Conservation (phyloP, 2,888 invertebrate species). For the Drosophila atripex region DNA sequence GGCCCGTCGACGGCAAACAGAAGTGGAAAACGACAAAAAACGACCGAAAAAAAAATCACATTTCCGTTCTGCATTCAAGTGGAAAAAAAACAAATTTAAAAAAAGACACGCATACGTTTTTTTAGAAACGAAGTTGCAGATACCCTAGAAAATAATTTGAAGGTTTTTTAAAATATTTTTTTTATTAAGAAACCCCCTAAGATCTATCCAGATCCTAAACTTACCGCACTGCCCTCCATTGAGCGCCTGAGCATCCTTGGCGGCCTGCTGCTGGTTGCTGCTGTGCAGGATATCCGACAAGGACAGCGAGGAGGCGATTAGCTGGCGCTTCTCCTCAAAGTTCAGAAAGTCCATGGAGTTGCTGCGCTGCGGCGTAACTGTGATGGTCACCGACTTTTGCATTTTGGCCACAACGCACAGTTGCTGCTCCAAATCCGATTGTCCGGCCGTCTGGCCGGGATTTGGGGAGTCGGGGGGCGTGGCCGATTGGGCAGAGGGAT, state of each 20-base stretch:
- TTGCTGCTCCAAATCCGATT: slow-evolving; percentile 75
- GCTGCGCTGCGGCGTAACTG: slow-evolving; percentile 89
- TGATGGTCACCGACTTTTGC: slow-evolving; percentile 87
- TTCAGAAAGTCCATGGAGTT: slow-evolving; percentile 95
- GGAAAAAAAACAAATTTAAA: slow-evolving; percentile 52
- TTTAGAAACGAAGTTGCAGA: neutral
- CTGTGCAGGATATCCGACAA: slow-evolving; percentile 93
- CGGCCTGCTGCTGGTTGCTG: slow-evolving; percentile 78
- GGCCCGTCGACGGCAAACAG: slow-evolving; percentile 54
- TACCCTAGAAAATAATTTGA: slow-evolving; percentile 7
- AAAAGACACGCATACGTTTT: neutral
- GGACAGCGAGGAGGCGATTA: slow-evolving; percentile 94
- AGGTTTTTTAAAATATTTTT: too few species aligned
- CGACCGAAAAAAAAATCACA: slow-evolving; percentile 59
- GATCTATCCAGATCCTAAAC: slow-evolving; percentile 45
- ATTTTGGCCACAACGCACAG: slow-evolving; percentile 84
- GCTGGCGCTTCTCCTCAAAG: slow-evolving; percentile 95
- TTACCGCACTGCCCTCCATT: slow-evolving; percentile 83
- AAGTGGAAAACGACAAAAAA: slow-evolving; percentile 27
- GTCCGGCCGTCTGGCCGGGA: slow-evolving; percentile 47
- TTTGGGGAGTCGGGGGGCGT: slow-evolving; percentile 71
- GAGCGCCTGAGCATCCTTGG: slow-evolving; percentile 57
- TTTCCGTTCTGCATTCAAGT: slow-evolving; percentile 73
- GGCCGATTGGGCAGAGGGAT: slow-evolving; percentile 42
- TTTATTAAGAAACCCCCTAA: neutral